Evolutionary conservation across 1,140 invertebrate species (phyloP).

Genomic region (Scaptomyza hsui): DNA sequence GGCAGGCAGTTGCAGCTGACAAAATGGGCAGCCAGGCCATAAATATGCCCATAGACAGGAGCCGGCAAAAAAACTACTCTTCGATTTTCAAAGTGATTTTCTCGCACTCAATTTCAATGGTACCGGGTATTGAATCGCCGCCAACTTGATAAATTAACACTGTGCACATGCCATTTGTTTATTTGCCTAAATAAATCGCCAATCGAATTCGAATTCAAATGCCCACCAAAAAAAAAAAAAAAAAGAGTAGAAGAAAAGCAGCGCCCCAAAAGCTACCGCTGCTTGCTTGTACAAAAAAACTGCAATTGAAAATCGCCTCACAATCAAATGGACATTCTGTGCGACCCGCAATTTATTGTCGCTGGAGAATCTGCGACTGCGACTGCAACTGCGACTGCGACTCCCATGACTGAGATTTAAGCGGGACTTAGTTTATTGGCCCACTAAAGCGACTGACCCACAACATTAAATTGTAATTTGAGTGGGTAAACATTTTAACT

Average conservation of each 20-base stretch:
- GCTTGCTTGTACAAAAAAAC: constrained; percentile 20
- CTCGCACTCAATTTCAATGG: constrained; percentile 74
- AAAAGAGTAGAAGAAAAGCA: constrained; percentile 23
- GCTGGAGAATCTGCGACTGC: constrained; percentile 36
- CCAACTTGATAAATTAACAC: constrained; percentile 78
- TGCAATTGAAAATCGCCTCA: constrained; percentile 67
- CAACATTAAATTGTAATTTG: constrained; percentile 82
- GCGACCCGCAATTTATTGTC: constrained; percentile 71
- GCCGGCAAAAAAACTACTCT: constrained; percentile 32
- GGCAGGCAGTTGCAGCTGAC: constrained; percentile 72
- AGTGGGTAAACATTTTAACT: constrained; percentile 79
- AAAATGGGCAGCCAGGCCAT: constrained; percentile 66
- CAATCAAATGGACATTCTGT: constrained; percentile 69
- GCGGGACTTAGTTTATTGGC: constrained; percentile 71
- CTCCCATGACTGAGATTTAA: constrained; percentile 43
- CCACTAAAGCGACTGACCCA: constrained; percentile 78
- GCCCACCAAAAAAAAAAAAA: constrained; percentile 27
- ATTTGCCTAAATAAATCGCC: constrained; percentile 78
- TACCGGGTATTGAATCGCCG: constrained; percentile 12
- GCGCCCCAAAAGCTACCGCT: constrained; percentile 55
- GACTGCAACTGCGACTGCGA: constrained; percentile 6
- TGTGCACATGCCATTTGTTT: constrained; percentile 80
- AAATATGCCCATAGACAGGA: constrained; percentile 55
- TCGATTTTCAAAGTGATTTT: constrained; percentile 69
- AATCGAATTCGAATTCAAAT: constrained; percentile 54